Conservation (phyloP, 2,113 vertebrate genomes). For the Sceloporus tristichus region DNA sequence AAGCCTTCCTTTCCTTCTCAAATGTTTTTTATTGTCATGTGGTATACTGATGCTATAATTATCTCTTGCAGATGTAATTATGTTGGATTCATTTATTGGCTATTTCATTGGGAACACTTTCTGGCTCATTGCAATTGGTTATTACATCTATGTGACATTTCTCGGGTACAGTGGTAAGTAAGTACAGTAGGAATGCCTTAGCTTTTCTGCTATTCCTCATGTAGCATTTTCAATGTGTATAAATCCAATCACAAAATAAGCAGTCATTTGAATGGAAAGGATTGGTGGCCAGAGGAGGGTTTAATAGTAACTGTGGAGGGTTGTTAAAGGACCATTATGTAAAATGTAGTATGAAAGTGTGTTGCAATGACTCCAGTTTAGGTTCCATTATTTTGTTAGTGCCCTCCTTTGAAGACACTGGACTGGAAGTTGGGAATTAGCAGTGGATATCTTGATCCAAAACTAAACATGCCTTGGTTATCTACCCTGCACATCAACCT, state of each 20-base stretch:
- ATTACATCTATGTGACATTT: constrained; percentile 98
- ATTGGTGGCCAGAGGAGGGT: neutral
- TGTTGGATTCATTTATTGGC: constrained; percentile 83
- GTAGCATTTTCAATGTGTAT: neutral
- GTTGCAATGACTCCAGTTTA: neutral
- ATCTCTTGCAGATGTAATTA: constrained; percentile 89
- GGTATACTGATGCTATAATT: constrained; percentile 31
- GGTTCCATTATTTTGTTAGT: neutral
- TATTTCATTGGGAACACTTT: constrained; percentile 90
- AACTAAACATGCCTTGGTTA: neutral
- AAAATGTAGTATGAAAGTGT: neutral
- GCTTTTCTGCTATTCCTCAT: neutral
- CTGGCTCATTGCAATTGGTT: constrained; percentile 93
- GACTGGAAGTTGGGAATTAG: neutral
- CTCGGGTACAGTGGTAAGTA: constrained; percentile 95
- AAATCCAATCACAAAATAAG: neutral
- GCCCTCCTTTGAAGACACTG: neutral
- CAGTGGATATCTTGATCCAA: neutral
- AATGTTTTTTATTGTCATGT: constrained; percentile 15
- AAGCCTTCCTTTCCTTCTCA: constrained; percentile 1
- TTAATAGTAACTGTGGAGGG: neutral
- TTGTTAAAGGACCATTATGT: neutral
- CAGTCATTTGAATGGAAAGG: neutral
- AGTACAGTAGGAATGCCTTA: neutral
- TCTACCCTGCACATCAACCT: too few relatives aligned